A percentile compares a stretch with the other conserved stretches of the same genome.
Evolutionary conservation across 2,113 vertebrate genomes (phyloP).

Genomic region (Lampris incognitus): DNA sequence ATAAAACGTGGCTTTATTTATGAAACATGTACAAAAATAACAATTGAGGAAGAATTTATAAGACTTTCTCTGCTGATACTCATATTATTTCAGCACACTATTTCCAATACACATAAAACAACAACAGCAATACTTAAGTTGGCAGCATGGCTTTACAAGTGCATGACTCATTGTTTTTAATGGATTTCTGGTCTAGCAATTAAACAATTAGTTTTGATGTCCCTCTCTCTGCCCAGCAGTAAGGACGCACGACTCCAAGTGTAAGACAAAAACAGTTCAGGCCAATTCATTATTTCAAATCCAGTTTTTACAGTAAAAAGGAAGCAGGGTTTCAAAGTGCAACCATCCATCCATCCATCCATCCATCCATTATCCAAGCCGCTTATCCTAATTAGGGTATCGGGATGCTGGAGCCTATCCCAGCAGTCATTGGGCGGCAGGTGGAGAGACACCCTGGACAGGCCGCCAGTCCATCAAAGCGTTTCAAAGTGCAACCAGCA

Average conservation of each 20-base stretch:
- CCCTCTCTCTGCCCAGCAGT: constrained; percentile 77
- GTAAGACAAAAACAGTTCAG: constrained; percentile 37
- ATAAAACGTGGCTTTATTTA: constrained; percentile 80
- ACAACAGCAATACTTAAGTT: constrained; percentile 20
- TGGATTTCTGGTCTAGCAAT: constrained; percentile 12
- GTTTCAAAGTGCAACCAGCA: constrained; percentile 24
- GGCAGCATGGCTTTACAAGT: constrained; percentile 18
- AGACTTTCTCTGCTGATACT: constrained; percentile 76
- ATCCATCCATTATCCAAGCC: no score
- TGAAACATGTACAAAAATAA: constrained; percentile 80
- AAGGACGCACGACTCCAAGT: constrained; percentile 36
- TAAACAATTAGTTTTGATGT: constrained; percentile 27
- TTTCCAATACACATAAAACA: constrained; percentile 41
- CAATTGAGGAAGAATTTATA: constrained; percentile 64
- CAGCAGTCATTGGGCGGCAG: no score
- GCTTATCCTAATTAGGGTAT: no score
- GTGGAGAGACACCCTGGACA: no score
- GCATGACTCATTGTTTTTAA: not conserved
- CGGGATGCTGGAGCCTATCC: no score
- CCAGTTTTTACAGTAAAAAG: not conserved
- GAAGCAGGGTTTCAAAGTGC: constrained; percentile 9
- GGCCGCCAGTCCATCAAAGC: not conserved
- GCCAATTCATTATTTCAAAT: not conserved
- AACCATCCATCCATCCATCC: not conserved
- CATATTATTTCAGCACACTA: constrained; percentile 27